Evolutionary conservation across 2,113 vertebrate species (phyloP).

Genomic region (Periophthalmus modestus): DNA sequence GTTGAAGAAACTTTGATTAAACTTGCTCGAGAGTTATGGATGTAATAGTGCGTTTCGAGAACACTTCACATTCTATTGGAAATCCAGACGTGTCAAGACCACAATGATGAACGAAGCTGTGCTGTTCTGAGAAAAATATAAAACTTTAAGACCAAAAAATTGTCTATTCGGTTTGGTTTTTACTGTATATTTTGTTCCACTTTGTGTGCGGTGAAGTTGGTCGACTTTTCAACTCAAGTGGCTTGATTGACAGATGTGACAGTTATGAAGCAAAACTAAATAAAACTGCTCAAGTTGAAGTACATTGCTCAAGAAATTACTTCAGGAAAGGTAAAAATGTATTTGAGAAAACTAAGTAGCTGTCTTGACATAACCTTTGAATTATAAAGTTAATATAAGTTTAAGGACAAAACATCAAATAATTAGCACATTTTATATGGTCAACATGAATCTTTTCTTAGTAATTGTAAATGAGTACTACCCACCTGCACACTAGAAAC

Average conservation of each 20-base stretch:
- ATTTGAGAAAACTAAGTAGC: too few relatives aligned
- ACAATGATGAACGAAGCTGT: neutral
- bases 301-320: too few relatives aligned
- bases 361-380: too few relatives aligned
- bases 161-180: neutral
- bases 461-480: too few relatives aligned
- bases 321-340: too few relatives aligned
- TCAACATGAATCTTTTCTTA: too few relatives aligned
- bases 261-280: neutral
- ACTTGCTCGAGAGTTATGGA: neutral
- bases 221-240: neutral
- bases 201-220: neutral
- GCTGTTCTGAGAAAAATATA: neutral
- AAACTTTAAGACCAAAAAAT: neutral
- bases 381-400: too few relatives aligned
- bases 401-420: too few relatives aligned
- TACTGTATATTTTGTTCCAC: neutral
- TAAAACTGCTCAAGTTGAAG: too few relatives aligned
- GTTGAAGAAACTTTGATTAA: neutral
- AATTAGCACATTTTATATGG: too few relatives aligned
- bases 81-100: neutral
- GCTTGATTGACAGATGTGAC: neutral
- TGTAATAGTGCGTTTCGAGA: neutral
- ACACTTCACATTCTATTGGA: slow-evolving; percentile 5
- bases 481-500: too few relatives aligned